Evolutionary conservation across 2,888 invertebrate genomes (phyloP).

Genomic region (Eulithis testata): DNA sequence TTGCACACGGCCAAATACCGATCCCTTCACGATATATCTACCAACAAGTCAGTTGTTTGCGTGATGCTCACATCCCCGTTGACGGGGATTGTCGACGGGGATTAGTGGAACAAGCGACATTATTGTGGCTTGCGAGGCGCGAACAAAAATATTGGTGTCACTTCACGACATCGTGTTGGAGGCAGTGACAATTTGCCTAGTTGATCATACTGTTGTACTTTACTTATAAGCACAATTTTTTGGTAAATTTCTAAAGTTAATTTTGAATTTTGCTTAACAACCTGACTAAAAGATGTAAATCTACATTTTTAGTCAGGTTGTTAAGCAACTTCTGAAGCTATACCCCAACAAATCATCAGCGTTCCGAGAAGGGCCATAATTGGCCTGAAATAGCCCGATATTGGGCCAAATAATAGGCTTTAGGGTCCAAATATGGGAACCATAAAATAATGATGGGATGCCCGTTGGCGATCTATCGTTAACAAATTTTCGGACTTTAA

Average conservation of each 20-base stretch:
- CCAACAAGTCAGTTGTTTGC: too few species aligned
- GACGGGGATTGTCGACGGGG: too few species aligned
- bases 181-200: too few species aligned
- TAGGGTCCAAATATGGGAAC: slow-evolving; percentile 68
- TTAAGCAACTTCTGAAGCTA: slow-evolving; percentile 17
- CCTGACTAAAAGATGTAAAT: neutral
- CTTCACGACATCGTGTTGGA: too few species aligned
- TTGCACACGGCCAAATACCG: too few species aligned
- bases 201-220: too few species aligned
- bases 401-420: slow-evolving; percentile 70
- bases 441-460: slow-evolving; percentile 77
- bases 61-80: too few species aligned
- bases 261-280: neutral
- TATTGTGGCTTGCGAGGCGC: too few species aligned
- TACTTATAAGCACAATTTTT: too few species aligned
- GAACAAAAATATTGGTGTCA: too few species aligned
- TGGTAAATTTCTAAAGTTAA: neutral
- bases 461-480: slow-evolving; percentile 49
- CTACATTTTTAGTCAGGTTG: slow-evolving; percentile 6
- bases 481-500: slow-evolving; percentile 45
- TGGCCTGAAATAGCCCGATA: slow-evolving; percentile 54
- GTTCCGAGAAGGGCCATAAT: slow-evolving; percentile 50
- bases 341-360: slow-evolving; percentile 49
- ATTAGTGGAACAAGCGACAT: too few species aligned
- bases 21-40: too few species aligned